These are phyloP conservation scores for Scomber japonicus DNA, from an alignment of 2,113 vertebrate species.

Conservation along the genomic window DNA sequence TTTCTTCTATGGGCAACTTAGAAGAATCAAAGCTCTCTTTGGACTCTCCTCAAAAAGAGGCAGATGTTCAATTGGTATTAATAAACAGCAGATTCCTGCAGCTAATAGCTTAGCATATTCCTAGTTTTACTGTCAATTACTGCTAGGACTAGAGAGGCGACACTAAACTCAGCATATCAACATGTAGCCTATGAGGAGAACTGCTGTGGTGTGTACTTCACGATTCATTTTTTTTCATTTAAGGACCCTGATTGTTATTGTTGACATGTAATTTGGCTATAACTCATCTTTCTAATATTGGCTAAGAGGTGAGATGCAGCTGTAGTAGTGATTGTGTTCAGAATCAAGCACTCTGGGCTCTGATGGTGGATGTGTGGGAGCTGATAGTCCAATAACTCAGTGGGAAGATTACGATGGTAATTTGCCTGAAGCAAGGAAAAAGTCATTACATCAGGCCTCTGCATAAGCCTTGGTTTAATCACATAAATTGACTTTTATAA, in stretches of 20 bases:
- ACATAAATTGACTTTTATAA: constrained; percentile 82
- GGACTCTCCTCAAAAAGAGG: constrained; percentile 64
- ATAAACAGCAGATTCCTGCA: constrained; percentile 54
- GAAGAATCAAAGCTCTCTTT: constrained; percentile 61
- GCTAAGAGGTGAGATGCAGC: constrained; percentile 31
- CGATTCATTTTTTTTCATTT: constrained; percentile 19
- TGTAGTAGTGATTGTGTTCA: constrained; percentile 11
- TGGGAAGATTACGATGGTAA: constrained; percentile 68
- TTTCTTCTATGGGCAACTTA: constrained; percentile 63
- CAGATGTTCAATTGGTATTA: constrained; percentile 78
- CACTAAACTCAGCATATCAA: constrained; percentile 16
- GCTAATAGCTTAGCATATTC: constrained; percentile 40
- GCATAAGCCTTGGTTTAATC: constrained; percentile 79
- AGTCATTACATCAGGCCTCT: constrained; percentile 73
- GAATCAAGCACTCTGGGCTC: constrained; percentile 32
- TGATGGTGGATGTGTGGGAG: constrained; percentile 45
- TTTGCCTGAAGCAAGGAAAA: constrained; percentile 73
- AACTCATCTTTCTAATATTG: constrained; percentile 36
- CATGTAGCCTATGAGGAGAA: neutral
- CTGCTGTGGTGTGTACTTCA: neutral
- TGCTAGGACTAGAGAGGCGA: constrained; percentile 4
- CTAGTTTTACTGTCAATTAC: constrained; percentile 49
- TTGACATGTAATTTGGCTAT: constrained; percentile 24
- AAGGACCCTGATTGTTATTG: constrained; percentile 3
- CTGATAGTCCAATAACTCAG: constrained; percentile 73